Evolutionary conservation across 1,140 invertebrate genomes (phyloP), one percentile per base, ranked within the genome.

Genomic region (Ctenoplectra terminalis): DNA sequence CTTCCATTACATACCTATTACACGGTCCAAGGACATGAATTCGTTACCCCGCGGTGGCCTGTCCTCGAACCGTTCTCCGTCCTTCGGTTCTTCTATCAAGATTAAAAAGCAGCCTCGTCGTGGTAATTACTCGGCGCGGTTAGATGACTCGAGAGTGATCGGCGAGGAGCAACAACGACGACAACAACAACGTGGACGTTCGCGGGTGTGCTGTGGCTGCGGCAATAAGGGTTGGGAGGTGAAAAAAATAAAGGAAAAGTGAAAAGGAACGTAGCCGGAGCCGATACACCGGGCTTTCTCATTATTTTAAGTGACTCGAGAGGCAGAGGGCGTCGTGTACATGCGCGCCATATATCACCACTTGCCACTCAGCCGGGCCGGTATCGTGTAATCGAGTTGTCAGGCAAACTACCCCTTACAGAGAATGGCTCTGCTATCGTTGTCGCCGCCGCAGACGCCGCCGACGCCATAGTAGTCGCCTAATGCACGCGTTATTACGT

Each of bases 301-400:
- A 87, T 87, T 87, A 87, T 87, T 87, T 87, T 87, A 87, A 87
- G 86, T 87, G 86, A 87, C 86, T 87, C 74, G 43, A 69, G 82
- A 84, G 82, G 70, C 64, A 78, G 77, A 66, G 77, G 61, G 37
- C 73, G 31, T 60, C 85, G 85, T 81, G 82, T 87, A 84, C 84
- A 87, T 82, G 81, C 87, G 84, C 71, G 81, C 84, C 83, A 86
- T 89, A 89, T 85, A 88, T 89, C 89, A 90, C 86, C 86, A 91
- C 86, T 91, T 90, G 89, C 88, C 89, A 91, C 88, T 90, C 90
- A 89, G 88, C 71, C 82, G 69, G 77, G 67, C 72, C n/a, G 85
- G 86, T 88, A 89, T 90, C 87, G 88, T 87, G 83, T 91, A 91
- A 91, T 91, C 90, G 89, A 91, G 89, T 91, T 91, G 90, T 90